Base-by-base conservation (phyloP, 2,888 invertebrate species). In the Hermodice carunculata region DNA sequence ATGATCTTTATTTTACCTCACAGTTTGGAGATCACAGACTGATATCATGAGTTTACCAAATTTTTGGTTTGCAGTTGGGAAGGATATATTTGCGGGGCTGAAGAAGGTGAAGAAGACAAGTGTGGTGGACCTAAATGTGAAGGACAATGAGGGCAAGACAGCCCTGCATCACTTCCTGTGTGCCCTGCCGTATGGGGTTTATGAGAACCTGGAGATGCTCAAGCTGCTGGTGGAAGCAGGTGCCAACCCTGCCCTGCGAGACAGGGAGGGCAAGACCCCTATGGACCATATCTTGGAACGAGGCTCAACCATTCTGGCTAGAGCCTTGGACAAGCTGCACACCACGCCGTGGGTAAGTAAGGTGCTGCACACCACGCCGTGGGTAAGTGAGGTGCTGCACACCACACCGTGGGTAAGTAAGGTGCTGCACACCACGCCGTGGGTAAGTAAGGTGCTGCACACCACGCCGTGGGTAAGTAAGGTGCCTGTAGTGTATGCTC, bases 121-220 rank as follows among this genome's bases (percentile, higher is more conserved):
- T 56, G 40, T 70, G 17, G 76, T 83, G 3, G 76, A 83, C 52
- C 56, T 85, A 24, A 71, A 76, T 19, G 73, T 71, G 3, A 69
- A 66, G 43, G 87, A 87, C 71, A 71, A 66, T 24, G 74, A 81
- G 56, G 85, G 86, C 29, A 81, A 81, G 79, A 85, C 85, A 2
- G 83, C 82, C 1, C 64, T 86, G 22, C 86, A 86, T 67, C 81
- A 86, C 67, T 74, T 85, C 22, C 83, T 86, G 32, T 77, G 76
- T 71, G 44, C 87, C 1, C 71, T 85, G 3, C 76, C 78, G 1
- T 77, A 78, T 42, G 86, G 66, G 19, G 79, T 83, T 8, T 87
- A 81, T 66, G 83, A 86, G 62, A 83, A 84, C 68, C 79, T 81
- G 19, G 78, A 81, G 32, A 76, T 87, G 24, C 74, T 87, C 52